A percentile compares a stretch with the other conserved stretches of the same genome.
These are phyloP conservation scores for Paramormyrops kingsleyae DNA, from an alignment of 2,113 vertebrate species.

Conservation along the genomic window DNA sequence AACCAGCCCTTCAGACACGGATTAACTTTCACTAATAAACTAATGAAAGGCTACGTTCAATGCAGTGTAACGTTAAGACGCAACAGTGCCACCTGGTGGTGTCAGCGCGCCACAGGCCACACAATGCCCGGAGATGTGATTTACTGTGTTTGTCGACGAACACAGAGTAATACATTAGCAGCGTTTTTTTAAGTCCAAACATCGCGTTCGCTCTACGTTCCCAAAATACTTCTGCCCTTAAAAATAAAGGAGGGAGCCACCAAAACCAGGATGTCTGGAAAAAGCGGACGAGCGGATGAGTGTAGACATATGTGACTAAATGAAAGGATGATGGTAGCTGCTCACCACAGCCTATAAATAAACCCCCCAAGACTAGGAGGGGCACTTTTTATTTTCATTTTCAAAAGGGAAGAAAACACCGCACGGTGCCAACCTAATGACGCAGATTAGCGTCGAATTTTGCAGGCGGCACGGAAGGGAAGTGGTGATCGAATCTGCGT, in stretches of 20 bases:
- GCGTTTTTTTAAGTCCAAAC: not conserved
- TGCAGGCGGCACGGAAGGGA: not conserved
- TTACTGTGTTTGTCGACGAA: not conserved
- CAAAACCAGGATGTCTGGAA: not conserved
- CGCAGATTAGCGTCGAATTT: not conserved
- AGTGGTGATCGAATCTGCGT: not conserved
- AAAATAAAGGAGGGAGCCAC: not conserved
- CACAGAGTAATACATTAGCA: not conserved
- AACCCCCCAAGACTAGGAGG: not conserved
- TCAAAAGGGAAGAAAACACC: not conserved
- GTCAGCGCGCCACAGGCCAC: not conserved
- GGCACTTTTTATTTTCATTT: not conserved
- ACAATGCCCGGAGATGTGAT: not conserved
- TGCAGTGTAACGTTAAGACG: not conserved
- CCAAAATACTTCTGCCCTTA: not conserved
- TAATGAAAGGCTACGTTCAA: not conserved
- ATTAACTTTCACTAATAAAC: not conserved
- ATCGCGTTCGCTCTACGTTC: not conserved
- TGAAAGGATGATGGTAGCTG: not conserved
- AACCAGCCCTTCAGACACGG: not conserved
- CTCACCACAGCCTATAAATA: slow-evolving; percentile 20
- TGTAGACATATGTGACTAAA: not conserved
- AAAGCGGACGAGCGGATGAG: not conserved
- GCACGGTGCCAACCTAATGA: not conserved
- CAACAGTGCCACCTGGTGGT: slow-evolving; percentile 26